phyloP scores from a whole-genome alignment of 2,888 invertebrate species.

The Lepeophtheirus nordmannii region DNA sequence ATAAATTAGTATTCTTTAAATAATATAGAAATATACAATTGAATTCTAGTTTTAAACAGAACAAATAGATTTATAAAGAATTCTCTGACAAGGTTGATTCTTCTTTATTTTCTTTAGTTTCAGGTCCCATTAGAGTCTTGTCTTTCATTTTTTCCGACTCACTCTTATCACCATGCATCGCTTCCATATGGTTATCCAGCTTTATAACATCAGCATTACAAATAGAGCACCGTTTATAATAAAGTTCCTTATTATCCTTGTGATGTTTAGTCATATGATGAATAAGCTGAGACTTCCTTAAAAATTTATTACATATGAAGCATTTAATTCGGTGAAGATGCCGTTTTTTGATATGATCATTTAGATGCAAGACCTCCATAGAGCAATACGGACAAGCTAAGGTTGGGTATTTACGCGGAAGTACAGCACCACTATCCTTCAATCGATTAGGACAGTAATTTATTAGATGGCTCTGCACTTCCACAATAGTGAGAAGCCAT shows the following conservation, averaged over 20 bases:
- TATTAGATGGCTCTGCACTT: background rate
- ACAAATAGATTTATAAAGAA: no score
- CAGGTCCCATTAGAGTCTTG: no score
- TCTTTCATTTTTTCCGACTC: no score
- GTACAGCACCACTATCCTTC: background rate
- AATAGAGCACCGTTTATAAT: background rate
- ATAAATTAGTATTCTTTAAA: no score
- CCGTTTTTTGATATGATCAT: background rate
- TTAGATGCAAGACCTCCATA: background rate
- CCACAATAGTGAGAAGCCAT: background rate
- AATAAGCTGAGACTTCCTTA: background rate
- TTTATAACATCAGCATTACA: background rate
- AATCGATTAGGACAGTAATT: background rate
- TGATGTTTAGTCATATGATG: background rate
- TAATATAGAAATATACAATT: no score
- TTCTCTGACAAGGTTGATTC: no score
- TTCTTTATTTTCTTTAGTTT: no score
- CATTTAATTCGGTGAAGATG: background rate
- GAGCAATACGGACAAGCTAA: background rate
- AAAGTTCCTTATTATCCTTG: background rate
- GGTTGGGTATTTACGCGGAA: background rate
- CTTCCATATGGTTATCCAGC: constrained; percentile 1
- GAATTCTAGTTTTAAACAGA: no score
- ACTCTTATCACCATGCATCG: background rate
- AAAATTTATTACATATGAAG: background rate